Base-by-base conservation (phyloP, 1,140 invertebrate genomes). In the Rhagoletis zephyria region DNA sequence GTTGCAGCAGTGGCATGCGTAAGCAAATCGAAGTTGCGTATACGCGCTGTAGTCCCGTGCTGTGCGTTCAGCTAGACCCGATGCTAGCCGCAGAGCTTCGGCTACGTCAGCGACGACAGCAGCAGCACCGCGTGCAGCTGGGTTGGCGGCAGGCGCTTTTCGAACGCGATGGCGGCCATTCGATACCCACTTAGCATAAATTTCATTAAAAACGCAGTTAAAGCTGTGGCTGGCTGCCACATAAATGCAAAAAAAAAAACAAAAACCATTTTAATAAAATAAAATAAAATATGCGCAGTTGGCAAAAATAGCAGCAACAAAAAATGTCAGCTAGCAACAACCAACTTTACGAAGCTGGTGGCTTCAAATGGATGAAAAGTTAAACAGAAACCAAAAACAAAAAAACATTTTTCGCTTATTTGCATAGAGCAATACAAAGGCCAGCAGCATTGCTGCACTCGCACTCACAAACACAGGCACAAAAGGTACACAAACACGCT, bases 121-220 rank as follows among this genome's bases (percentile, higher is more conserved):
- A 63, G n/a, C 61, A 63, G 61, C 61, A 63, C 12, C 4, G 16
- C 61, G 16, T 63, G n/a, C 61, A 63, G 30, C 4, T 16, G 48
- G 74, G 74, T 48, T n/a, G 48, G 56, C 74, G 48, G n/a, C 61
- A 14, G 16, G 45, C 48, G n/a, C 30, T 30, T 56, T 42, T 48
- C 42, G 74, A n/a, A 51, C 51, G 74, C 12, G 48, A 56, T 81
- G 67, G 48, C 48, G 74, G n/a, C 48, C n/a, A 56, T 81, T 81
- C 74, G 74, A 81, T 81, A 51, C 48, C 74, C 74, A 81, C 74
- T 81, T 81, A 81, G 74, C 74, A 81, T 81, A 81, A 81, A 81
- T 81, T 81, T 81, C 74, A 81, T 81, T 81, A 81, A 81, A 81
- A 81, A 81, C 74, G 74, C 74, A 81, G 74, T 81, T 81, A 81